phyloP scores from a whole-genome alignment of 2,888 invertebrate genomes.

The Pandemis corylana region DNA sequence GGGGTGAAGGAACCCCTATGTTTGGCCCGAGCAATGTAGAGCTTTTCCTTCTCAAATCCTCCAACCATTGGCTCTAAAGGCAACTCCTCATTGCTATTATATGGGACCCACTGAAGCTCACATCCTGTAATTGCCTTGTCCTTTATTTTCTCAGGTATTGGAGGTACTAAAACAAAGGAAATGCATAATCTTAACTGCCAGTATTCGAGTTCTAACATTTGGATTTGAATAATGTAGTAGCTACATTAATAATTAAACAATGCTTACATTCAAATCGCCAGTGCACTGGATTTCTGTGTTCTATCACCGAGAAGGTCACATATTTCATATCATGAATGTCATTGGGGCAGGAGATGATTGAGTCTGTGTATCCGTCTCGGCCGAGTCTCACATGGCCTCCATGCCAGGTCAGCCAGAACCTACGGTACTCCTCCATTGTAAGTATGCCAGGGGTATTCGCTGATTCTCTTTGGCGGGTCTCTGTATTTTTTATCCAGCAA shows the following conservation, averaged over 20 bases:
- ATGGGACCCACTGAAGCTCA: constrained; percentile 33
- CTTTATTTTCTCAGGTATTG: constrained; percentile 26
- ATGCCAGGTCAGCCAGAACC: constrained; percentile 82
- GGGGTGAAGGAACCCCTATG: constrained; percentile 41
- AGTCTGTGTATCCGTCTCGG: constrained; percentile 63
- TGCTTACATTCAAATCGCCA: constrained; percentile 43
- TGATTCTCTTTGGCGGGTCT: constrained; percentile 43
- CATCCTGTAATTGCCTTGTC: constrained; percentile 14
- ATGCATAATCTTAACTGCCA: neutral
- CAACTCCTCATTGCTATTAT: constrained; percentile 11
- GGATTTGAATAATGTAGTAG: too few relatives aligned
- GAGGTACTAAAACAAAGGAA: constrained; percentile 29
- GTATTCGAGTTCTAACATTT: neutral
- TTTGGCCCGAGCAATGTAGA: constrained; percentile 38
- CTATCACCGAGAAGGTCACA: constrained; percentile 47
- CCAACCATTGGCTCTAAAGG: constrained; percentile 35
- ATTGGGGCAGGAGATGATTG: constrained; percentile 52
- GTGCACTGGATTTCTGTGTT: constrained; percentile 44
- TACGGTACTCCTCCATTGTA: constrained; percentile 67
- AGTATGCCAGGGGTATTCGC: constrained; percentile 74
- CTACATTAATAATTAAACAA: neutral
- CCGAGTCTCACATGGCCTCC: constrained; percentile 69
- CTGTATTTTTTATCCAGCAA: constrained; percentile 54
- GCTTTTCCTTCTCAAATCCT: constrained; percentile 36
- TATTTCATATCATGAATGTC: constrained; percentile 52